A percentile compares a stretch with the other conserved stretches of the same genome.
These are phyloP conservation scores for Corydoras maculifer DNA, from an alignment of 2,113 vertebrate species.

Conservation along the genomic window DNA sequence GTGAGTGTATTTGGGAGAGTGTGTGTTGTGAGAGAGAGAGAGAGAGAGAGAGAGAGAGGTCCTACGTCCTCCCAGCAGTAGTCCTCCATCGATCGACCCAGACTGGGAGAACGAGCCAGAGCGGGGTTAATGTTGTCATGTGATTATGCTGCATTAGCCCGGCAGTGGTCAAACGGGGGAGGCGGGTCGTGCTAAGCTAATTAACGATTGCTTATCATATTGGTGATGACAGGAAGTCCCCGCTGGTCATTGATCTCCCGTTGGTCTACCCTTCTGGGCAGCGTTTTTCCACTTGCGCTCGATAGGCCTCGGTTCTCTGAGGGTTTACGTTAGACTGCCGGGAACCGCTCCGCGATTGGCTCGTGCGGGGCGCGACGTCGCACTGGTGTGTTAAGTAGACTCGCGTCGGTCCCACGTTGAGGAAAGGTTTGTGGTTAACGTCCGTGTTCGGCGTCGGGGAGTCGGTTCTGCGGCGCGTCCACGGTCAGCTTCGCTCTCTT, in stretches of 20 bases:
- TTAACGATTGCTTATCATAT: constrained; percentile 72
- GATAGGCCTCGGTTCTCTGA: constrained; percentile 40
- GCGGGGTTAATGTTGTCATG: constrained; percentile 78
- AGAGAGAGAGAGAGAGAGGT: constrained; percentile 65
- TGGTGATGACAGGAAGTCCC: constrained; percentile 65
- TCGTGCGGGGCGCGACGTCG: constrained; percentile 8
- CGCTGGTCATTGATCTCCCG: constrained; percentile 64
- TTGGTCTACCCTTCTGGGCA: constrained; percentile 4
- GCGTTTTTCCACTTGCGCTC: background rate
- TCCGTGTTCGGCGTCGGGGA: constrained; percentile 36
- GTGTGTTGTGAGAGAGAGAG: constrained; percentile 63
- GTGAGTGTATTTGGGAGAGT: constrained; percentile 46
- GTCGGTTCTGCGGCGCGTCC: constrained; percentile 18
- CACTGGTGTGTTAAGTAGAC: constrained; percentile 38
- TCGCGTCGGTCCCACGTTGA: constrained; percentile 14
- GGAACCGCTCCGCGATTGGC: constrained; percentile 52
- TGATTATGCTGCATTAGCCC: constrained; percentile 79
- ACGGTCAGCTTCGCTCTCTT: constrained; percentile 12
- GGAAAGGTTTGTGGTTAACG: constrained; percentile 33
- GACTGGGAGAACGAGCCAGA: constrained; percentile 75
- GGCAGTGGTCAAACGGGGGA: constrained; percentile 71
- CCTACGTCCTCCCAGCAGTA: constrained; percentile 81
- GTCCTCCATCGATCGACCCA: constrained; percentile 91
- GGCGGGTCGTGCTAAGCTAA: constrained; percentile 78
- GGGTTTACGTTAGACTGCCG: constrained; percentile 48